Conservation (phyloP, 2,113 vertebrate species). For the Heloderma charlesbogerti region DNA sequence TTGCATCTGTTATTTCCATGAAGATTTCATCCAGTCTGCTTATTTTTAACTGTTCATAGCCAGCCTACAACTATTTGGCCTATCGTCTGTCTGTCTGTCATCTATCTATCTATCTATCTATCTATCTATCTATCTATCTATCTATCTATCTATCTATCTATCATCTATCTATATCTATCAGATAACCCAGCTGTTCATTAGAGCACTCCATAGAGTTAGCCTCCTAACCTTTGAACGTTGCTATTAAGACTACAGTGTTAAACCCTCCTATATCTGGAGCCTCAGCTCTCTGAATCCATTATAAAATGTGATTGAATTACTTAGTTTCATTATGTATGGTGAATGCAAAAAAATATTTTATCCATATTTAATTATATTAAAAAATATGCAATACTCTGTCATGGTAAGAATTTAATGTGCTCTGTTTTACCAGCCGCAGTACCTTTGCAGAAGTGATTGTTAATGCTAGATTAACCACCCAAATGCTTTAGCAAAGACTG, state of each 20-base stretch:
- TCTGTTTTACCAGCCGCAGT: slow-evolving; percentile 49
- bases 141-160: too few relatives aligned
- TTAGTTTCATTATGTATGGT: slow-evolving; percentile 32
- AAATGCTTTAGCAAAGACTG: slow-evolving; percentile 63
- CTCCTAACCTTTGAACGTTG: slow-evolving; percentile 23
- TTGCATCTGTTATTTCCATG: background rate
- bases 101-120: too few relatives aligned
- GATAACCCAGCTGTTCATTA: slow-evolving; percentile 1
- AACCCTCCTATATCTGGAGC: background rate
- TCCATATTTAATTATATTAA: slow-evolving; percentile 53
- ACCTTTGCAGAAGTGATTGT: slow-evolving; percentile 50
- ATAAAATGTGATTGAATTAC: slow-evolving; percentile 16
- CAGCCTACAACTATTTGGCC: background rate
- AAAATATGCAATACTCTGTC: slow-evolving; percentile 51
- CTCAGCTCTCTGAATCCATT: slow-evolving; percentile 14
- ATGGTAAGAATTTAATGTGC: slow-evolving; percentile 49
- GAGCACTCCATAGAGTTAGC: background rate
- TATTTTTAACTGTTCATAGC: background rate
- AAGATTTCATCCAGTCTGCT: background rate
- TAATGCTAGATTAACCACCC: slow-evolving; percentile 38
- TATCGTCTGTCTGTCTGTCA: background rate
- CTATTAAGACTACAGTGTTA: background rate
- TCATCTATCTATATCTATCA: too few relatives aligned
- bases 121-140: too few relatives aligned
- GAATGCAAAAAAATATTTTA: slow-evolving; percentile 41